Conservation (phyloP, 1,140 invertebrate species). For the Ceratosolen fusciceps region DNA sequence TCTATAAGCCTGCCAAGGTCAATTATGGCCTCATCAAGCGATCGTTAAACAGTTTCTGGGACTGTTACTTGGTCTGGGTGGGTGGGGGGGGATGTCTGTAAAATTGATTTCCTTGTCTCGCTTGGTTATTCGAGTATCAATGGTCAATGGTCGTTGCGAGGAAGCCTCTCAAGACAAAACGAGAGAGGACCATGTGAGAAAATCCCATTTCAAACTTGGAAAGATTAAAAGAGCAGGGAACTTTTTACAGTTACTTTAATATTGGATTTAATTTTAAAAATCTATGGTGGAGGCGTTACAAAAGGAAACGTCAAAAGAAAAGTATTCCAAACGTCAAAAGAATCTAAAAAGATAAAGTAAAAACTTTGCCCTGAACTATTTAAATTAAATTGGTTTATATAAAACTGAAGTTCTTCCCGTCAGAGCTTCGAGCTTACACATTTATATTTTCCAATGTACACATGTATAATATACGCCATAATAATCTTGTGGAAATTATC, state of each 20-base stretch:
- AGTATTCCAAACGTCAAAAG: slow-evolving; percentile 11
- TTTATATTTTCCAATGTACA: too few relatives aligned
- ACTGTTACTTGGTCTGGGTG: slow-evolving; percentile 13
- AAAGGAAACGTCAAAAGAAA: not conserved
- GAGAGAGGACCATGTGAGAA: not conserved
- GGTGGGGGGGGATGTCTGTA: too few relatives aligned
- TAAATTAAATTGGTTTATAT: slow-evolving; percentile 1
- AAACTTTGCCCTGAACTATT: not conserved
- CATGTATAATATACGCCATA: too few relatives aligned
- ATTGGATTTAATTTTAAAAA: slow-evolving; percentile 36
- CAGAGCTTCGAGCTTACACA: too few relatives aligned
- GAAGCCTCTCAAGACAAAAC: slow-evolving; percentile 30
- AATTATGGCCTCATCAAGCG: slow-evolving; percentile 37
- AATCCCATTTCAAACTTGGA: slow-evolving; percentile 7
- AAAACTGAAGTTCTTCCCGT: not conserved
- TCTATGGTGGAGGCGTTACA: slow-evolving; percentile 11
- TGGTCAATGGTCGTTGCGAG: slow-evolving; percentile 20
- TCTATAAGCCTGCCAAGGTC: slow-evolving; percentile 38
- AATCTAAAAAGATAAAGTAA: not conserved
- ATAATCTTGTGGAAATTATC: too few relatives aligned
- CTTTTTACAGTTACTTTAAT: slow-evolving; percentile 24
- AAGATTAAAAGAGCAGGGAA: slow-evolving; percentile 6
- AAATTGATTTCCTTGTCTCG: slow-evolving; percentile 38
- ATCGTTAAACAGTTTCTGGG: slow-evolving; percentile 37
- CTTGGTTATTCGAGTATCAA: slow-evolving; percentile 45